A percentile compares a stretch with the other conserved stretches of the same genome.
These are phyloP conservation scores for Anniella stebbinsi DNA, from an alignment of 2,797 vertebrate species.

Conservation along the genomic window DNA sequence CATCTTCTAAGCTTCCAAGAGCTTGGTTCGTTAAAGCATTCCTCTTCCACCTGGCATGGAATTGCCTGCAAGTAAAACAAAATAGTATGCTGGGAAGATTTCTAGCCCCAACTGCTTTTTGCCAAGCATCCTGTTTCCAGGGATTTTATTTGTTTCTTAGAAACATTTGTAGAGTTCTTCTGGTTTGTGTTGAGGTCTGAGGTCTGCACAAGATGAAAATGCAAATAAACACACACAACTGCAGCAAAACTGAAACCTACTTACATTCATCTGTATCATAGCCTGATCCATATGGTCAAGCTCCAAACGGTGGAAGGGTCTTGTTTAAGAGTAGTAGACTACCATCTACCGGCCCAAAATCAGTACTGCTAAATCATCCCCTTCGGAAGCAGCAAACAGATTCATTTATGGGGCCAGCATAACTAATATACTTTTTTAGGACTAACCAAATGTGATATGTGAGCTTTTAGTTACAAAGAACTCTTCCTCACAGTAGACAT, in stretches of 20 bases:
- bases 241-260: not conserved
- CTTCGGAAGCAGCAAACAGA: not conserved
- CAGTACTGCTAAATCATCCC: not conserved
- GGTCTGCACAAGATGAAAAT: not conserved
- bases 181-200: not conserved
- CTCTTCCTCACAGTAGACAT: not conserved
- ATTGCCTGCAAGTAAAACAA: not conserved
- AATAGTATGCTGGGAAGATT: not conserved
- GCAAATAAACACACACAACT: not conserved
- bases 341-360: not conserved
- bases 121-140: not conserved
- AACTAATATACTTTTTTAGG: not conserved
- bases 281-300: no score
- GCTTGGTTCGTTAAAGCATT: not conserved
- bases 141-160: not conserved
- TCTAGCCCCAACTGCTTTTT: not conserved
- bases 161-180: not conserved
- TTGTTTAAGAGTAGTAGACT: not conserved
- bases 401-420: not conserved
- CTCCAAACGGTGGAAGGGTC: not conserved
- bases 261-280: not conserved
- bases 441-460: not conserved
- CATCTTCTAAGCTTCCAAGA: not conserved
- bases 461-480: not conserved
- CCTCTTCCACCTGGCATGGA: not conserved